A percentile compares a stretch with the other conserved stretches of the same genome.
Evolutionary conservation across 2,113 vertebrate genomes (phyloP).

Genomic region (Ptilorrhoa leucosticta): DNA sequence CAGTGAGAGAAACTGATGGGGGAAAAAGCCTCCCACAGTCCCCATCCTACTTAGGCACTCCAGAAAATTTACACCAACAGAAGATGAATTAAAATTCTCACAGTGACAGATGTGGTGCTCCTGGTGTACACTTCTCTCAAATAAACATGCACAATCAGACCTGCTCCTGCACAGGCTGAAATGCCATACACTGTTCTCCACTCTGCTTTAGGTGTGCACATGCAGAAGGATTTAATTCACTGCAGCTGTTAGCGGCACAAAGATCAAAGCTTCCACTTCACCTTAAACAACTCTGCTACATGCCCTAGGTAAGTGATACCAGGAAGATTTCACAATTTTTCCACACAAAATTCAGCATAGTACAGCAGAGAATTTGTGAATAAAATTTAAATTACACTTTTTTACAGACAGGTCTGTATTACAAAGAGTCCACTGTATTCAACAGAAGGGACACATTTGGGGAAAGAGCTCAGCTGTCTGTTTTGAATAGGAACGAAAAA

Average conservation of each 20-base stretch:
- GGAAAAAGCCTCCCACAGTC: fast-evolving
- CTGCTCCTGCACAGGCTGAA: fast-evolving
- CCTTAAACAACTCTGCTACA: background rate
- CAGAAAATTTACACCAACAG: background rate
- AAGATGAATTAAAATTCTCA: background rate
- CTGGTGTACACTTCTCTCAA: background rate
- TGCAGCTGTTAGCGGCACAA: background rate
- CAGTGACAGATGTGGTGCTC: background rate
- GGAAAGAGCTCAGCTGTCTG: background rate
- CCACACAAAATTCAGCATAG: background rate
- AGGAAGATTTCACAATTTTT: background rate
- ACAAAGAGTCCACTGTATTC: background rate
- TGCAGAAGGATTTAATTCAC: background rate
- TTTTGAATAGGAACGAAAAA: background rate
- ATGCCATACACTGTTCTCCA: fast-evolving
- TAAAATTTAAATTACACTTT: background rate
- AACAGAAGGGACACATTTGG: background rate
- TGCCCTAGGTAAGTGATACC: background rate
- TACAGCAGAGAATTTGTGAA: background rate
- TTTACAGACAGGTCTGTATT: background rate
- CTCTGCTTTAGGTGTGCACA: background rate
- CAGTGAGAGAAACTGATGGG: background rate
- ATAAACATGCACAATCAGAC: background rate
- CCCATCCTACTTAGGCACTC: background rate
- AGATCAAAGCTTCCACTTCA: background rate